Base-by-base conservation (phyloP, 2,888 invertebrate genomes). In the Chymomyza amoena region DNA sequence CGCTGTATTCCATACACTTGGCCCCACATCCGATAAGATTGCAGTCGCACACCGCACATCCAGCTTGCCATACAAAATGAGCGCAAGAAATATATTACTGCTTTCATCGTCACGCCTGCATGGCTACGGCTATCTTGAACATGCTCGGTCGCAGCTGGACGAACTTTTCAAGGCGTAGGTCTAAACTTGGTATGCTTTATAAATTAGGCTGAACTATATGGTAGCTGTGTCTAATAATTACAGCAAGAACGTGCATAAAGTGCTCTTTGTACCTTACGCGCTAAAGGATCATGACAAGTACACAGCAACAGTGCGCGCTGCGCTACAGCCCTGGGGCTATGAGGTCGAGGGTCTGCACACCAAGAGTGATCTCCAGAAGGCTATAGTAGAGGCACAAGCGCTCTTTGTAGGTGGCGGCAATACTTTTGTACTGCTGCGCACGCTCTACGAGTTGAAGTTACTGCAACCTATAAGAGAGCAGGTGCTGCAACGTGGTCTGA, bases 381-480 rank as follows among this genome's bases (percentile, higher is more conserved):
- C 95, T 20, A 91, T 96, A 0, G 90, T 92, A 63, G 90, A 92
- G 25, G 94, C 95, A 0, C 93, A 95, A 91, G 95, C 95, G 36
- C 94, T 96, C 78, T 96, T 95, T 90, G 91, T 96, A 50, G 96
- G 96, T 9, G 96, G 96, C 61, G 96, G 96, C 59, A 97, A 97
- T 89, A 96, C 96, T 25, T 97, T 96, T 90, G 92, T 94, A 18
- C 92, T 97, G 20, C 90, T 96, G 28, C 95, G 95, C 89, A 92
- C 93, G 0, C 91, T 96, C 6, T 96, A 96, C 89, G 95, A 96
- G 32, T 91, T 94, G 52, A 72, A 95, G 68, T 91, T 96, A 56
- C 91, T 96, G 3, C 92, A 93, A 39, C 83, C 93, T 2, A 95
- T 97, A 75, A 92, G 93, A 64, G 92, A 93, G 56, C 92, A 93